These are phyloP conservation scores for Catalaphyllia jardinei DNA, from an alignment of 64 coral and sea anemone species.

Conservation along the genomic window DNA sequence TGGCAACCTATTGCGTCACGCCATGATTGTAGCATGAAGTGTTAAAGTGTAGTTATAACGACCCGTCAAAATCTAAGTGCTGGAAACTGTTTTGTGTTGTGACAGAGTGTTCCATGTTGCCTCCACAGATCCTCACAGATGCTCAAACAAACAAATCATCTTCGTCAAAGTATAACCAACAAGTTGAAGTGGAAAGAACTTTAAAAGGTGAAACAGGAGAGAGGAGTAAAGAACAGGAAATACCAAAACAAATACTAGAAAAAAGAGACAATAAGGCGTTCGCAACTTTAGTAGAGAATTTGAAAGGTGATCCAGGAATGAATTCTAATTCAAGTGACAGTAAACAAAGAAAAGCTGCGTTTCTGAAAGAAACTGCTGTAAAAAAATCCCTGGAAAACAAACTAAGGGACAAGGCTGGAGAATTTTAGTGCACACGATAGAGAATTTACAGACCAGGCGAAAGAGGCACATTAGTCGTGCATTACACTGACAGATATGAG, in stretches of 20 bases:
- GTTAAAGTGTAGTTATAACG: too few species aligned
- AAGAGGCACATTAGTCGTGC: too few species aligned
- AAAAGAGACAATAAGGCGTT: neutral
- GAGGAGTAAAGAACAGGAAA: neutral
- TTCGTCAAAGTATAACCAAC: neutral
- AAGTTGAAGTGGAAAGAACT: neutral
- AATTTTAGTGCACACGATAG: neutral
- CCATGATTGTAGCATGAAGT: too few species aligned
- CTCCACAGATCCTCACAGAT: neutral
- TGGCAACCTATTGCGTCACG: too few species aligned
- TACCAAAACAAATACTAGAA: neutral
- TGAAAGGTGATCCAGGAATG: constrained; percentile 23
- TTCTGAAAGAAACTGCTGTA: neutral
- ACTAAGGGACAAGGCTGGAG: neutral
- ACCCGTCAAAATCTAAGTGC: too few species aligned
- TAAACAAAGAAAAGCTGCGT: neutral
- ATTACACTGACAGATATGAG: too few species aligned
- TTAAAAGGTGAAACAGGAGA: neutral
- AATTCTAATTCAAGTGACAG: neutral
- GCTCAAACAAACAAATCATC: neutral
- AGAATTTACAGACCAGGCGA: too few species aligned
- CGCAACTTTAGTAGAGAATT: neutral
- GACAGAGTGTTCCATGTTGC: too few species aligned
- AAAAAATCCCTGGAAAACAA: neutral
- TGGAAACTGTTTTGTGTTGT: too few species aligned